Percentiles rank a stretch among this genome's conserved stretches.
Evolutionary conservation across 2,797 vertebrate species (phyloP).

Genomic region (Hoplostethus mediterraneus): DNA sequence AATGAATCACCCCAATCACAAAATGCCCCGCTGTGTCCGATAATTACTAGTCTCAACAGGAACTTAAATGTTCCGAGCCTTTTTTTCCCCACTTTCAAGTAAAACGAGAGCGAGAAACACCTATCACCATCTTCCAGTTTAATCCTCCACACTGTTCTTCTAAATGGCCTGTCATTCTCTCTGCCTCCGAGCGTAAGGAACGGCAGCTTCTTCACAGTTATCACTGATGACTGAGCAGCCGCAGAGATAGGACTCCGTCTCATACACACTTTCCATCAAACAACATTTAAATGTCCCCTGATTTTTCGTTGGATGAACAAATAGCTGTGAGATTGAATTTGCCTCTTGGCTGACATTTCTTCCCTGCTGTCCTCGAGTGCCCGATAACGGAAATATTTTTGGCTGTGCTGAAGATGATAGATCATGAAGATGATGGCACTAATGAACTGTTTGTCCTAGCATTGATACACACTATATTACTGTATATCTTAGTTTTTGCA

Average conservation of each 20-base stretch:
- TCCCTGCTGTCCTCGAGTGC: conserved; percentile 56
- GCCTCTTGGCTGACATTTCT: conserved; percentile 59
- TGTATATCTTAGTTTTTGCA: conserved; percentile 13
- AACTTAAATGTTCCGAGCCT: conserved; percentile 1
- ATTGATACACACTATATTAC: conserved; percentile 8
- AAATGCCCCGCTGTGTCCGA: not conserved
- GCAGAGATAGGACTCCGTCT: conserved; percentile 36
- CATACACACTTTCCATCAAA: conserved; percentile 50
- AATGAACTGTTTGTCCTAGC: conserved; percentile 51
- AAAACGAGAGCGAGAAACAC: conserved; percentile 28
- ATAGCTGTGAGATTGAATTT: conserved; percentile 62
- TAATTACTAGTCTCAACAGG: not conserved
- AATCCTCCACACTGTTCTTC: conserved; percentile 32
- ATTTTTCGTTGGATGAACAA: conserved; percentile 60
- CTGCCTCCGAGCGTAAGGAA: conserved; percentile 22
- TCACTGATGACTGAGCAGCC: conserved; percentile 54
- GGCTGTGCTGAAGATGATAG: conserved; percentile 29
- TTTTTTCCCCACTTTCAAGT: conserved; percentile 18
- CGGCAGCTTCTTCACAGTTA: conserved; percentile 48
- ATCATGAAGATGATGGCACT: conserved; percentile 45
- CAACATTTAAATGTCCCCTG: conserved; percentile 59
- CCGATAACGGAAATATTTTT: conserved; percentile 36
- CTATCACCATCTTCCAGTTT: conserved; percentile 33
- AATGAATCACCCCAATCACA: not conserved
- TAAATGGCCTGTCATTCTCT: conserved; percentile 49